phyloP scores from a whole-genome alignment of 2,113 vertebrate genomes.

The Campylomormyrus tamandua region DNA sequence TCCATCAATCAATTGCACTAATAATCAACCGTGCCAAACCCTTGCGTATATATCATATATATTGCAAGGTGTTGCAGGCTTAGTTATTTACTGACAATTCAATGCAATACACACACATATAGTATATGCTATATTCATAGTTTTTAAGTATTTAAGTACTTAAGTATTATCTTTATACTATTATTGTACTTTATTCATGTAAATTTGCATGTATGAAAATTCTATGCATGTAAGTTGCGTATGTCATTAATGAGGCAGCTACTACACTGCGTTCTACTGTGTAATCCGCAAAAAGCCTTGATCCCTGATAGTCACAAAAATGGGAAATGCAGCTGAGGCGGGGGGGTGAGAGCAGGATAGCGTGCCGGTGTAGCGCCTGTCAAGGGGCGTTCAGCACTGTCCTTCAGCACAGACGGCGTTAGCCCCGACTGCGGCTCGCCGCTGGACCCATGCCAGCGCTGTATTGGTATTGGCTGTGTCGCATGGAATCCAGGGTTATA shows the following conservation, averaged over 20 bases:
- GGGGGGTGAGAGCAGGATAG: neutral
- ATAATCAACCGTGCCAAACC: neutral
- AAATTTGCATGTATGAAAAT: neutral
- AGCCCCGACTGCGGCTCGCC: slow-evolving; percentile 56
- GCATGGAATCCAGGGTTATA: slow-evolving; percentile 50
- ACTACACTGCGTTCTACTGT: neutral
- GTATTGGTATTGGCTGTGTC: slow-evolving; percentile 59
- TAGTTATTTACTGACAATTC: neutral
- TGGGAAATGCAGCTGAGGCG: neutral
- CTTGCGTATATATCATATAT: neutral
- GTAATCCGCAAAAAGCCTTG: neutral
- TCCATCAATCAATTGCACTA: too few relatives aligned
- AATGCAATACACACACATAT: neutral
- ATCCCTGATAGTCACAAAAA: neutral
- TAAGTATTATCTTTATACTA: neutral
- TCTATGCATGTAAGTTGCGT: neutral
- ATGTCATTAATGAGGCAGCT: neutral
- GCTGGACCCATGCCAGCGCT: slow-evolving; percentile 49
- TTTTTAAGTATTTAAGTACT: neutral
- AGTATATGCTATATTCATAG: neutral
- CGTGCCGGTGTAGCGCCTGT: slow-evolving; percentile 32
- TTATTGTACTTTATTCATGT: neutral
- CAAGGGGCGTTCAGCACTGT: slow-evolving; percentile 30
- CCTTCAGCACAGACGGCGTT: neutral
- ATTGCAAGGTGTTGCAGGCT: neutral